phyloP scores from a whole-genome alignment of 2,113 vertebrate genomes.

The Gallinago paraguaiae region DNA sequence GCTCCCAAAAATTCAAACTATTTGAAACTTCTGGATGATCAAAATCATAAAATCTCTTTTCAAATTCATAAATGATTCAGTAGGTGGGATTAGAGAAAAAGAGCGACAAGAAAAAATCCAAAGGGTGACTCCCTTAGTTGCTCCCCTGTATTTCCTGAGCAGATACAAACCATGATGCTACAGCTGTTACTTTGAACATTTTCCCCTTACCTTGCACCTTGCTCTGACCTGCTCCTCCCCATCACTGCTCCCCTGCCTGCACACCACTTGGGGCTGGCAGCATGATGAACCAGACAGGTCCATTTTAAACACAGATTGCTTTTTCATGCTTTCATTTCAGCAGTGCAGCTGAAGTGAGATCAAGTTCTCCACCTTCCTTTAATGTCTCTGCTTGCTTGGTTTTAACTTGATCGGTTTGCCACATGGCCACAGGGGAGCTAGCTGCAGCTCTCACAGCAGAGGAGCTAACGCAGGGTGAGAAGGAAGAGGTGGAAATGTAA shows the following conservation, averaged over 20 bases:
- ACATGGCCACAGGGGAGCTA: neutral
- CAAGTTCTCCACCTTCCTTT: neutral
- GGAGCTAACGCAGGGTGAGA: neutral
- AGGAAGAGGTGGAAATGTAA: neutral
- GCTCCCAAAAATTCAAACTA: neutral
- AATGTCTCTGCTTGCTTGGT: neutral
- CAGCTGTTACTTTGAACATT: neutral
- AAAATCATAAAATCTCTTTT: neutral
- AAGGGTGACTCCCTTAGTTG: neutral
- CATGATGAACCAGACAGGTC: neutral
- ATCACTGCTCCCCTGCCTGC: neutral
- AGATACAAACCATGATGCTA: neutral
- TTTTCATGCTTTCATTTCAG: neutral
- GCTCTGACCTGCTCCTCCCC: neutral
- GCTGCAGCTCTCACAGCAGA: neutral
- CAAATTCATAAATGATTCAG: neutral
- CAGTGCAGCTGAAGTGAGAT: accelerated
- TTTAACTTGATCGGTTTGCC: neutral
- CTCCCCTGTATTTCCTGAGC: neutral
- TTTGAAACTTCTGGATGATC: neutral
- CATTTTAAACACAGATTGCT: neutral
- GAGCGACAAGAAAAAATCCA: neutral
- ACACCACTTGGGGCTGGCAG: neutral
- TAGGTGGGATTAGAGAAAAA: neutral
- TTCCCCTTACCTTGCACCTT: neutral